Base-by-base conservation (phyloP, 2,797 vertebrate species). In the Silurus lanzhouensis region DNA sequence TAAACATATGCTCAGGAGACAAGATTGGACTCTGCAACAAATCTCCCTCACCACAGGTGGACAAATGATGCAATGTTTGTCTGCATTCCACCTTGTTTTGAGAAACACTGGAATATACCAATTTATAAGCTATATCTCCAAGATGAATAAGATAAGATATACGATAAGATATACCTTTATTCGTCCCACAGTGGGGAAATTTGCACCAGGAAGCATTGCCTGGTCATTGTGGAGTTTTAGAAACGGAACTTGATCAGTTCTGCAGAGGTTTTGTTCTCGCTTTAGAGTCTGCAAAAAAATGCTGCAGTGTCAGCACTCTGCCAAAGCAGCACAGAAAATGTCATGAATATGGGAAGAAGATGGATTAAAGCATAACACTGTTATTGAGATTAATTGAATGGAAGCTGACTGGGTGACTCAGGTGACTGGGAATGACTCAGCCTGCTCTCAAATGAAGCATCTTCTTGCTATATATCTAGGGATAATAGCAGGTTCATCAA, bases 401-500 rank as follows among this genome's bases (percentile, higher is more conserved):
- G 71, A 88, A 66, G 64, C 78, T 57, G 25, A 38, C 38, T 38
- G 38, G 38, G 74, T 84, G 81, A 83, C 83, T 86, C 57, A n/a
- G 38, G 57, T 27, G 82, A 78, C 55, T 31, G 60, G 63, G 72
- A 55, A 70, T 19, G 25, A 20, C 44, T 71, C 27, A 8, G 66
- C 15, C 7, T 84, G 77, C 79, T 87, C 61, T 22, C 77, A 80
- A 81, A 85, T 27, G 17, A 58, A 87, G 67, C 31, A 80, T 63
- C 63, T 85, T 84, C 61, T 60, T 85, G 71, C 60, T 25, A 81
- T 67, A 31, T 67, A 25, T 85, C 83, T 17, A 27, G 84, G 88
- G 87, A 89, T 89, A 79, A 90, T 88, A 86, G 87, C 15, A 0
- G n/a, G 60, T 82, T 60, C 64, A 67, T 79, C 74, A 68, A 67